phyloP scores from a whole-genome alignment of 2,888 invertebrate genomes.

The Ophion ellenae region DNA sequence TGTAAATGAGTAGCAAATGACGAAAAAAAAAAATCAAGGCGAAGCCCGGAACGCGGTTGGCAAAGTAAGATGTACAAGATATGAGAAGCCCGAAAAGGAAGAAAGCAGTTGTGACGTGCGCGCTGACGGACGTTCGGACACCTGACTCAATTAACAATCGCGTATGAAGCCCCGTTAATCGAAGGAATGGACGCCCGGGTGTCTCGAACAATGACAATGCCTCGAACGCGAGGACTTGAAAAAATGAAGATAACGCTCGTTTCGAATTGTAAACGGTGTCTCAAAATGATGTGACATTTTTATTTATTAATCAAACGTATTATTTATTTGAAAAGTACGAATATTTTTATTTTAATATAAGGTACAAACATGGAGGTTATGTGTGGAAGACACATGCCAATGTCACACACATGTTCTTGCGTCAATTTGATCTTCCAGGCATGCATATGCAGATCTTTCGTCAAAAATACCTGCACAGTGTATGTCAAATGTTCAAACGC shows the following conservation, averaged over 20 bases:
- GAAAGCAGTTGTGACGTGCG: constrained; percentile 69
- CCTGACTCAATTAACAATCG: constrained; percentile 71
- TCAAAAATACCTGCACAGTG: no score
- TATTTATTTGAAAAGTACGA: no score
- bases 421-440: no score
- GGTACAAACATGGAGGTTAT: no score
- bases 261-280: background rate
- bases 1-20: background rate
- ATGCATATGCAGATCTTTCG: no score
- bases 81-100: constrained; percentile 55
- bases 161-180: constrained; percentile 73
- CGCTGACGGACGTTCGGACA: constrained; percentile 49
- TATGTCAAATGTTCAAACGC: no score
- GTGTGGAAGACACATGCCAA: no score
- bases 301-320: no score
- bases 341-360: no score
- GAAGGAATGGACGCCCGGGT: background rate
- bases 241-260: background rate
- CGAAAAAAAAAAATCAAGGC: background rate
- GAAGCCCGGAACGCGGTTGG: background rate
- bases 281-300: no score
- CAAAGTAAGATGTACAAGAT: constrained; percentile 22
- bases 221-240: background rate
- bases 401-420: no score
- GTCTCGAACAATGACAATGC: constrained; percentile 8